Conservation (phyloP, 2,888 invertebrate species). For the Hartigia nigra region DNA sequence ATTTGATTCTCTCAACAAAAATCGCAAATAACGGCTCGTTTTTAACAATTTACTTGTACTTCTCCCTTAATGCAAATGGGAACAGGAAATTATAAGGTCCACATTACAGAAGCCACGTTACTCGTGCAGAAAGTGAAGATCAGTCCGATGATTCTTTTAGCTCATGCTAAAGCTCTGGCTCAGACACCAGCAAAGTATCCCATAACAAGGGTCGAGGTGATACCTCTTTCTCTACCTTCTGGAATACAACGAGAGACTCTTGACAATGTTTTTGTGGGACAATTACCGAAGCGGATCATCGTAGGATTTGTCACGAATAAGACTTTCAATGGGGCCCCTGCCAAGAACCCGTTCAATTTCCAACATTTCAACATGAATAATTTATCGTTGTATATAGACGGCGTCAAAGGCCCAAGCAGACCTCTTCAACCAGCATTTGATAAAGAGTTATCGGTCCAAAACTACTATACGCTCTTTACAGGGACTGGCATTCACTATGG, state of each 20-base stretch:
- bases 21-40: no score
- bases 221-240: no score
- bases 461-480: constrained; percentile 36
- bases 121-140: neutral
- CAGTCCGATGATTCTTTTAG: neutral
- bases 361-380: constrained; percentile 27
- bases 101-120: neutral
- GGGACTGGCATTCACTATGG: constrained; percentile 19
- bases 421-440: constrained; percentile 25
- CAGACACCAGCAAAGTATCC: neutral
- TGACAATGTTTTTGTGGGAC: constrained; percentile 36
- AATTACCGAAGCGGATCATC: constrained; percentile 44
- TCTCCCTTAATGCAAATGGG: no score
- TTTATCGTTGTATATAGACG: constrained; percentile 8
- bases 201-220: no score
- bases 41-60: no score
- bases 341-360: constrained; percentile 24
- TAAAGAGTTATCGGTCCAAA: constrained; percentile 22
- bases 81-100: neutral
- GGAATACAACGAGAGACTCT: constrained; percentile 7
- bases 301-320: constrained; percentile 37
- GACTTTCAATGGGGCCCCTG: constrained; percentile 28
- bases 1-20: no score
- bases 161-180: neutral
- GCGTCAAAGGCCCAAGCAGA: no score